Evolutionary conservation across 1,140 invertebrate genomes (phyloP), one percentile per base, ranked within the genome.

Genomic region (Drosophila trapezifrons): DNA sequence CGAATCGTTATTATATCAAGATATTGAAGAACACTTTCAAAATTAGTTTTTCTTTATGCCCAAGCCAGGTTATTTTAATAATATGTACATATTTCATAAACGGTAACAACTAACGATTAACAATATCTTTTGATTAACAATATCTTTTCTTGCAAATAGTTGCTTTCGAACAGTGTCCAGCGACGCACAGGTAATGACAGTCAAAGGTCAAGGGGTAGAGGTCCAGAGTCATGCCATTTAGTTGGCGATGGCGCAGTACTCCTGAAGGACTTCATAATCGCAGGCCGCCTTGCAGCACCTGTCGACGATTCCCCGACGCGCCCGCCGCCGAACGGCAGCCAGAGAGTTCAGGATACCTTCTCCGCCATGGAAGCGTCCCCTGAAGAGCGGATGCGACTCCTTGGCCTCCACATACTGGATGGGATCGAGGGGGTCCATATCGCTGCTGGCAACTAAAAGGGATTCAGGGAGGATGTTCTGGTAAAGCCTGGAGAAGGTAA

Each of bases 221-320:
- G 10, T 54, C 51, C 18, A 37, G 9, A 22, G 9, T 54, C 18
- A n/a, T 10, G 9, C 9, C 35, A n/a, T 1, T 54, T 54, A 54
- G 18, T 22, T 37, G 2, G 51, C 3, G 1, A 54, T 17, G 4
- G 51, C 20, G 13, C 51, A 54, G 51, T 54, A 54, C 51, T 54
- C 51, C 51, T 37, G 37, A 0, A 54, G 51, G 18, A 54, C 8
- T 0, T 37, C 51, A n/a, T n/a, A n/a, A n/a, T n/a, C 4, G 32
- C 51, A 54, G 51, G 17, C 20, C 18, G 13, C n/a, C 51, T 20
- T 54, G 32, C 51, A 54, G 51, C 51, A 54, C 13, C 51, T 54
- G 51, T 54, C 51, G 8, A 54, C 51, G 8, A 54, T 54, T 10
- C 51, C 51, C 18, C 37, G 32, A 9, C 51, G 32, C 18, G 32